Conservation (phyloP, 2,113 vertebrate genomes). For the Lynx canadensis region DNA sequence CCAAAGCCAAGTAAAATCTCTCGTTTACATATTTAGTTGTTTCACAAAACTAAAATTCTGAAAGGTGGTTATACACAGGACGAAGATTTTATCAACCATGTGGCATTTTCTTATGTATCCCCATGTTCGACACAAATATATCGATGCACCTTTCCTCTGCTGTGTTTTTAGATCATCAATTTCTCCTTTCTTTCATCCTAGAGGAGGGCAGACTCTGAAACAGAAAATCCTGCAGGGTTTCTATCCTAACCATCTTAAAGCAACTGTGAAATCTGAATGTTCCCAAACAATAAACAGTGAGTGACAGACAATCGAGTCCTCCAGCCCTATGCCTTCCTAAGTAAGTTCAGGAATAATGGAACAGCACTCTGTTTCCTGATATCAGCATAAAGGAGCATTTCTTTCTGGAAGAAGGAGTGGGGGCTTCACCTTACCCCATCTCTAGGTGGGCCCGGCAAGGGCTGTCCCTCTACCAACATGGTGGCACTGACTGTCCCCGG, state of each 20-base stretch:
- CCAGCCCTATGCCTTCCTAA: conserved; percentile 66
- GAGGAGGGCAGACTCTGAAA: conserved; percentile 17
- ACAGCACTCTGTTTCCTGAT: conserved; percentile 67
- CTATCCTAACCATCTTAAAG: conserved; percentile 60
- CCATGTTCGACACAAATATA: background rate
- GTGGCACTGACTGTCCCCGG: background rate
- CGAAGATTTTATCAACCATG: background rate
- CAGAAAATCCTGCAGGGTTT: conserved; percentile 67
- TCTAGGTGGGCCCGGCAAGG: background rate
- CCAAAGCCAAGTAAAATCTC: conserved; percentile 49
- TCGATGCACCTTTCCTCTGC: conserved; percentile 42
- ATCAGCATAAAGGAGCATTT: conserved; percentile 58
- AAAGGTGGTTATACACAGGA: conserved; percentile 4
- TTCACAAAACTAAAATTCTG: background rate
- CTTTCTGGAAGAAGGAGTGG: conserved; percentile 42
- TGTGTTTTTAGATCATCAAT: conserved; percentile 67
- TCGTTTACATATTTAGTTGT: conserved; percentile 58
- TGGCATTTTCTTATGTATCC: conserved; percentile 17
- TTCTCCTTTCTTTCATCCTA: conserved; percentile 74
- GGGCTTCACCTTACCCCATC: background rate
- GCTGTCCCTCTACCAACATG: conserved; percentile 17
- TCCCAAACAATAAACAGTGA: conserved; percentile 63
- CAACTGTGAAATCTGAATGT: conserved; percentile 38
- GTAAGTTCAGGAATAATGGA: conserved; percentile 74
- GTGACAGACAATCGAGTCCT: conserved; percentile 37